Evolutionary conservation across 2,888 invertebrate genomes (phyloP).

Genomic region (Phrixothrix hirtus): DNA sequence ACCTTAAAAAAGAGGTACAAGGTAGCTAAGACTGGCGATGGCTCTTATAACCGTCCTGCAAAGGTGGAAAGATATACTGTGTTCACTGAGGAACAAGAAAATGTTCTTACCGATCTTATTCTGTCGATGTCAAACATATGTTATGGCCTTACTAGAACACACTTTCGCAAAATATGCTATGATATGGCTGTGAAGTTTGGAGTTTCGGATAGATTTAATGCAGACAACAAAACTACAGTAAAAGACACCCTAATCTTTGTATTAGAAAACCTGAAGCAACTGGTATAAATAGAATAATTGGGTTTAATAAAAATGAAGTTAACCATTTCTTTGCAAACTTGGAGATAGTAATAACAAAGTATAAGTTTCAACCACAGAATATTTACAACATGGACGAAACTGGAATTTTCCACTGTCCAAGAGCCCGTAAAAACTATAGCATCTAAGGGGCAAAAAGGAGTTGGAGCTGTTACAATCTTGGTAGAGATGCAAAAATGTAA

Average conservation of each 20-base stretch:
- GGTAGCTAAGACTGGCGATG: neutral
- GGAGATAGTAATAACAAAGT: conserved; percentile 1
- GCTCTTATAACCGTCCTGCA: conserved; percentile 4
- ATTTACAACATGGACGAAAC: no score
- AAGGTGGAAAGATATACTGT: conserved; percentile 3
- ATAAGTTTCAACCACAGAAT: no score
- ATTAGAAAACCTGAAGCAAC: no score
- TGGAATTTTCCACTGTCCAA: conserved; percentile 11
- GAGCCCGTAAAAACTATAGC: no score
- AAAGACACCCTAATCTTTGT: conserved; percentile 1
- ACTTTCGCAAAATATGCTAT: no score
- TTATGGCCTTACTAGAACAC: conserved; percentile 4
- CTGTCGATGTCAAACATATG: conserved; percentile 1
- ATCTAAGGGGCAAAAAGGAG: conserved; percentile 15
- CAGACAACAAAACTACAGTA: no score
- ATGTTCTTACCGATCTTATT: conserved; percentile 1
- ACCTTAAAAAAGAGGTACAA: conserved; percentile 4
- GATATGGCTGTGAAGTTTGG: no score
- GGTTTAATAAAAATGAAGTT: no score
- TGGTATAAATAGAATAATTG: no score
- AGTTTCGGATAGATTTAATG: conserved; percentile 3
- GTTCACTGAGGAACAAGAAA: conserved; percentile 6
- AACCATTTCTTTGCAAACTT: no score
- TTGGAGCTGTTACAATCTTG: conserved; percentile 12
- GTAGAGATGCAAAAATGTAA: conserved; percentile 15